Base-by-base conservation (phyloP, 2,888 invertebrate genomes). In the Amphipyra tragopoginis region DNA sequence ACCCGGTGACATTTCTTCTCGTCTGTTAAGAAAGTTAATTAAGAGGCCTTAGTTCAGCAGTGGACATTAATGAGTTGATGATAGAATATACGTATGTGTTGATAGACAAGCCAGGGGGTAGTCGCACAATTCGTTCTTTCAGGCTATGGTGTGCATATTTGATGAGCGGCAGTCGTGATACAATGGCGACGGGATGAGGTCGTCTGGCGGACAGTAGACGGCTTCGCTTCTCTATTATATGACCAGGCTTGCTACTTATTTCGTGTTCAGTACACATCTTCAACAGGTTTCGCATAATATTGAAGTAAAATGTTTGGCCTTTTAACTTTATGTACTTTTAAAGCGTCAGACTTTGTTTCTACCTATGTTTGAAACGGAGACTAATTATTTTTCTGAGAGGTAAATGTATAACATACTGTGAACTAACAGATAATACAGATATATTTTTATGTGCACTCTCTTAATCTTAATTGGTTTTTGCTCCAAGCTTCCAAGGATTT, bases 141-240 rank as follows among this genome's bases (percentile, higher is more conserved):
- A 93, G 88, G 85, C 81, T 74, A 77, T 82, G 87, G 87, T 64
- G 86, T 94, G 88, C 90, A 94, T 94, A 93, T 94, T 94, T 92
- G 90, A 94, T 93, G 92, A 93, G 90, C 85, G 85, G 80, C 84
- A 88, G 87, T 83, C 90, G 80, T 83, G 84, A 83, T 82, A 93
- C 93, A 93, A 94, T 93, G 86, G 89, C 88, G 91, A 78, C 89
- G 90, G 88, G 91, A 90, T 89, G 93, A 90, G 93, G 88, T 91
- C 93, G 91, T 90, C 91, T 90, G 87, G 89, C 90, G 86, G 84
- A 83, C 83, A 81, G 72, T 79, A 79, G 81, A 82, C 81, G 86
- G 84, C 86, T 86, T 84, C 80, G 55, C 80, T 84, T 80, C 80
- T 78, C 77, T 70, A 75, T 81, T 81, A 80, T 75, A 76, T 67